Conservation (phyloP, 2,888 invertebrate genomes). For the Muschampia plurimacula region DNA sequence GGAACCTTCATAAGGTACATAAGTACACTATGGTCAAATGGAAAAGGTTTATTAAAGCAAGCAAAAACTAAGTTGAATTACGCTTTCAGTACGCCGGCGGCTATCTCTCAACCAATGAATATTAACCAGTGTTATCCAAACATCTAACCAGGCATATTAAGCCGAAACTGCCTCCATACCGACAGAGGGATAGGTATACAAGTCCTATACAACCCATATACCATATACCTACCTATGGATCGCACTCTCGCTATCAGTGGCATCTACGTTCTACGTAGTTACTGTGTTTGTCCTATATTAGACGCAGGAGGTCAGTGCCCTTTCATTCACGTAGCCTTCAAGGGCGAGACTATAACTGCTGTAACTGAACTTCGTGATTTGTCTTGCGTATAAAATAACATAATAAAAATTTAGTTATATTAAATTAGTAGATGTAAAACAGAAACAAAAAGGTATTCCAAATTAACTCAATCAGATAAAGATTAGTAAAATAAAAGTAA, state of each 20-base stretch:
- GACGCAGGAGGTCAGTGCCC: slow-evolving; percentile 32
- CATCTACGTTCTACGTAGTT: slow-evolving; percentile 34
- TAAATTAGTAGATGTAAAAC: too few species aligned
- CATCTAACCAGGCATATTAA: slow-evolving; percentile 19
- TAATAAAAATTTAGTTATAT: too few species aligned
- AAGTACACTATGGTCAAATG: too few species aligned
- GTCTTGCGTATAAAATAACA: too few species aligned
- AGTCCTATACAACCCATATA: not conserved
- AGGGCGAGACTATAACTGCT: slow-evolving; percentile 5
- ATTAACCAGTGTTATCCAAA: slow-evolving; percentile 11
- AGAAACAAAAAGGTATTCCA: too few species aligned
- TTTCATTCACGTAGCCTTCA: slow-evolving; percentile 30
- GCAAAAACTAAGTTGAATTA: not conserved
- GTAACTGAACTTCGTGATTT: too few species aligned
- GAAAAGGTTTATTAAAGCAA: too few species aligned
- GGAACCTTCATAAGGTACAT: too few species aligned
- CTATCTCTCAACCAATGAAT: not conserved
- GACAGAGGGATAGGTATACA: not conserved
- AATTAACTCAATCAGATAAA: too few species aligned
- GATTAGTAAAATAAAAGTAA: too few species aligned
- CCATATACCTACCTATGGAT: slow-evolving; percentile 8
- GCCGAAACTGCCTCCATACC: not conserved
- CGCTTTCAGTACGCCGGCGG: not conserved
- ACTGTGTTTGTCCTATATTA: slow-evolving; percentile 36
- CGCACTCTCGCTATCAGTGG: slow-evolving; percentile 36